phyloP scores from a whole-genome alignment of 2,888 invertebrate species.

The Archaeoteleia sp. region DNA sequence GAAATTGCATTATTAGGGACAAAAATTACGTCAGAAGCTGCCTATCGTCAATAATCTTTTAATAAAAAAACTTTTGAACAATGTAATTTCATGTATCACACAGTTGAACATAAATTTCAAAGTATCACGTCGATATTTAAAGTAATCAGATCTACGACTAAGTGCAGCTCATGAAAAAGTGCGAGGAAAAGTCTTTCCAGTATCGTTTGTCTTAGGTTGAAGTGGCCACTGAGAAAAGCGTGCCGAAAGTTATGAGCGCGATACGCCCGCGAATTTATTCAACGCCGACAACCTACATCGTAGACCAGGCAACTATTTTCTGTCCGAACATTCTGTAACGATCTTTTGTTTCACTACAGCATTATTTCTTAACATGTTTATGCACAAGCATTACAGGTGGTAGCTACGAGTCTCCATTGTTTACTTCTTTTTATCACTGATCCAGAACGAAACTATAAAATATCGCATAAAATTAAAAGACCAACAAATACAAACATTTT shows the following conservation, averaged over 20 bases:
- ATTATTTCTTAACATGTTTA: slow-evolving; percentile 46
- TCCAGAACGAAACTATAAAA: slow-evolving; percentile 27
- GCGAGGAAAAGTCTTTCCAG: slow-evolving; percentile 25
- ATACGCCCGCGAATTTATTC: slow-evolving; percentile 32
- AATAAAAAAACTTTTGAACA: no score
- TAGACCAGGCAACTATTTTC: slow-evolving; percentile 42
- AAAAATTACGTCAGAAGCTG: slow-evolving; percentile 39
- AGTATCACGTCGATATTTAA: no score
- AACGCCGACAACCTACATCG: slow-evolving; percentile 29
- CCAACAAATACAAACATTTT: no score
- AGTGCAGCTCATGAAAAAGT: slow-evolving; percentile 26
- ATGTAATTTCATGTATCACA: no score
- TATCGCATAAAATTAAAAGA: no score
- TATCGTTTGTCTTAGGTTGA: slow-evolving; percentile 30
- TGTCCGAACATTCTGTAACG: slow-evolving; percentile 43
- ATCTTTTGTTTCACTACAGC: slow-evolving; percentile 43
- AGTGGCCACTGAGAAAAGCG: slow-evolving; percentile 28
- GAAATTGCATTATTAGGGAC: no score
- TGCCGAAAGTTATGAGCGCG: slow-evolving; percentile 37
- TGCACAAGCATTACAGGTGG: slow-evolving; percentile 43
- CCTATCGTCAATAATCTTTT: no score
- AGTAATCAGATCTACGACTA: slow-evolving; percentile 8
- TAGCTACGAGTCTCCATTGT: slow-evolving; percentile 44
- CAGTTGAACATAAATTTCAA: no score
- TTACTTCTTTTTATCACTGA: slow-evolving; percentile 25